These are phyloP conservation scores for Scaptomyza reducta DNA, from an alignment of 2,888 invertebrate species.

Conservation along the genomic window DNA sequence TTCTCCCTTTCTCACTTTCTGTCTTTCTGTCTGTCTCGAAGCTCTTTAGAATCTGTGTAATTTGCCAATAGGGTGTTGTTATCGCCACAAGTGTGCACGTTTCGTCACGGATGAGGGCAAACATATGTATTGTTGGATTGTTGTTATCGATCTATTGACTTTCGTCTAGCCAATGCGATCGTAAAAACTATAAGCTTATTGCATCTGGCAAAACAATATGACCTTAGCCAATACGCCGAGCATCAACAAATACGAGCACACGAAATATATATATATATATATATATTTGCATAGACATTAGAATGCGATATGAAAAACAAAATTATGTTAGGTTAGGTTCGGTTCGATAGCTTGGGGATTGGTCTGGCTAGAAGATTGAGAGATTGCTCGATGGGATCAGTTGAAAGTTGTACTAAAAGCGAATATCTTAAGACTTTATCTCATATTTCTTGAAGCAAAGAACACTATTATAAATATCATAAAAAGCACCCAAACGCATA, in stretches of 20 bases:
- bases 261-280: neutral
- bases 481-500: too few species aligned
- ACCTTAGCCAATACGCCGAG: neutral
- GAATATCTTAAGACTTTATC: too few species aligned
- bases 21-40: too few species aligned
- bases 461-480: too few species aligned
- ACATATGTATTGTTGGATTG: neutral
- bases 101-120: conserved; percentile 1
- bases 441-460: too few species aligned
- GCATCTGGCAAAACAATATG: conserved; percentile 6
- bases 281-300: neutral
- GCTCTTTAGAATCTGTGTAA: conserved; percentile 1
- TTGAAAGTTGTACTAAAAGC: too few species aligned
- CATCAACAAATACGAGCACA: neutral
- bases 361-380: neutral
- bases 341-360: neutral
- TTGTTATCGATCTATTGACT: conserved; percentile 3
- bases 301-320: neutral
- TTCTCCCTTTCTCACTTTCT: neutral
- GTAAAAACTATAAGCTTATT: conserved; percentile 33
- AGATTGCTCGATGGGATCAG: too few species aligned
- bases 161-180: conserved; percentile 65
- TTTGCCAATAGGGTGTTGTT: neutral
- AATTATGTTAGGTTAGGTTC: neutral
- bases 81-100: neutral